Conservation (phyloP, 2,888 invertebrate species). For the Cistogaster globosa region DNA sequence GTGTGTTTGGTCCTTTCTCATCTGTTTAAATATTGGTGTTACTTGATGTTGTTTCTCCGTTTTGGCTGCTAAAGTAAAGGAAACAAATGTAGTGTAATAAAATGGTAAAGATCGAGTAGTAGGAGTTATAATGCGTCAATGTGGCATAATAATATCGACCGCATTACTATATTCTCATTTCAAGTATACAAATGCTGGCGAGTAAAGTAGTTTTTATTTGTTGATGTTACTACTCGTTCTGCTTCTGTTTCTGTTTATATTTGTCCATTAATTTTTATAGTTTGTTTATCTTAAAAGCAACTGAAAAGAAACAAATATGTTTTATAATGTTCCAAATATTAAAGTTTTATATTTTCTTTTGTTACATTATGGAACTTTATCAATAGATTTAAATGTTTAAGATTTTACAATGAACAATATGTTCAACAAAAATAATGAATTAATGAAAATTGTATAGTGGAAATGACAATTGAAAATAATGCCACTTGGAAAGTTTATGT, state of each 20-base stretch:
- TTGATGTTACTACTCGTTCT: slow-evolving; percentile 15
- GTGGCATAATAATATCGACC: slow-evolving; percentile 74
- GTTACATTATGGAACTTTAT: background rate
- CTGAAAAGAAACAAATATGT: slow-evolving; percentile 63
- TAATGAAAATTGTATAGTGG: too few relatives aligned
- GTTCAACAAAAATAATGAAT: too few relatives aligned
- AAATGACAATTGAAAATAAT: too few relatives aligned
- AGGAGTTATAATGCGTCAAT: slow-evolving; percentile 72
- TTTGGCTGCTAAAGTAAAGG: slow-evolving; percentile 18
- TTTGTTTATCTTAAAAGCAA: slow-evolving; percentile 70
- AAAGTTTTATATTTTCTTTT: slow-evolving; percentile 27
- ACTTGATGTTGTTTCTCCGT: background rate
- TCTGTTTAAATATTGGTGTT: slow-evolving; percentile 28
- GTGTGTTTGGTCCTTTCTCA: slow-evolving; percentile 9
- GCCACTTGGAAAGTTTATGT: too few relatives aligned
- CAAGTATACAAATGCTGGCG: slow-evolving; percentile 14
- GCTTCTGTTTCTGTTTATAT: slow-evolving; percentile 50
- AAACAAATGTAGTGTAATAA: slow-evolving; percentile 60
- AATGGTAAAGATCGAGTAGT: slow-evolving; percentile 40
- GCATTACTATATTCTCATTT: slow-evolving; percentile 60
- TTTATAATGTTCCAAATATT: slow-evolving; percentile 60
- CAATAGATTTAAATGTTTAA: slow-evolving; percentile 8
- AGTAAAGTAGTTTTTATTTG: slow-evolving; percentile 46
- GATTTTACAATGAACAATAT: background rate
- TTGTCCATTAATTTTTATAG: slow-evolving; percentile 69